Conservation (phyloP, 2,797 vertebrate genomes). For the Tolypeutes matacus region DNA sequence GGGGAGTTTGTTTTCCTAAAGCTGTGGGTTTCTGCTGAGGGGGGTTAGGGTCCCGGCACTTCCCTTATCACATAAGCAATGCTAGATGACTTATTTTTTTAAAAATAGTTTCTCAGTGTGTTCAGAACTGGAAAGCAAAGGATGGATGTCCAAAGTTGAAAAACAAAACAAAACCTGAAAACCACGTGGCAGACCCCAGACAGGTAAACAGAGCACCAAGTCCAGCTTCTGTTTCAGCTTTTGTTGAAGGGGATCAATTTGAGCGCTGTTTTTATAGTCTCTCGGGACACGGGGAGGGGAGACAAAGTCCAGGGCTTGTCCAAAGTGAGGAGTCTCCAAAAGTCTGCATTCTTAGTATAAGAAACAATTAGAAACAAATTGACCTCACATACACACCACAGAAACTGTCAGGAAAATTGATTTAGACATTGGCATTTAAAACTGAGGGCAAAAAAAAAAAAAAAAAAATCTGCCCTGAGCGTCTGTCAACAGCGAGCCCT, state of each 20-base stretch:
- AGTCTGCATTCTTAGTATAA: neutral
- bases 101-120: neutral
- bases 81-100: neutral
- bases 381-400: neutral
- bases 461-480: neutral
- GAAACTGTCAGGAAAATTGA: neutral
- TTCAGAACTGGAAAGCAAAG: neutral
- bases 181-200: neutral
- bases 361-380: neutral
- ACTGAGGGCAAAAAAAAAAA: neutral
- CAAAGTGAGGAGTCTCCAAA: neutral
- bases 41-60: too few species aligned
- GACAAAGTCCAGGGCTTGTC: neutral
- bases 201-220: neutral
- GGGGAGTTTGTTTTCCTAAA: too few species aligned
- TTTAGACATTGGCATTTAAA: neutral
- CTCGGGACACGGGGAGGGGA: neutral
- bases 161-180: neutral
- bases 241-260: neutral
- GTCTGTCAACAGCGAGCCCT: slow-evolving; percentile 26
- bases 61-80: too few species aligned
- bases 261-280: neutral
- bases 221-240: neutral
- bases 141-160: neutral
- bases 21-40: too few species aligned